phyloP scores from a whole-genome alignment of 2,113 vertebrate species.

The Lepisosteus osseus region DNA sequence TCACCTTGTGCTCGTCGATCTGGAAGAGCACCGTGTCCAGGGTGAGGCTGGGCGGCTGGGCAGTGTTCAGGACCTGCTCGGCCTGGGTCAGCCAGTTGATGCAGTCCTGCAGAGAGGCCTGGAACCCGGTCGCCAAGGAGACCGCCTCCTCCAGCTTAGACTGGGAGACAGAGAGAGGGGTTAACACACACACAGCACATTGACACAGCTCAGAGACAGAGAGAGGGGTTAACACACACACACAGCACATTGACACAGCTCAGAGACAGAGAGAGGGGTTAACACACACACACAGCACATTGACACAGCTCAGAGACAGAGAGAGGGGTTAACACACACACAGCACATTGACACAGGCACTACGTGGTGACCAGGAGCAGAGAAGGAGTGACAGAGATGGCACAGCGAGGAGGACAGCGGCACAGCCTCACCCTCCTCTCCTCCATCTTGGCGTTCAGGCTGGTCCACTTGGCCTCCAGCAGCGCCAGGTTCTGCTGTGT shows the following conservation, averaged over 20 bases:
- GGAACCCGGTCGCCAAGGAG: constrained; percentile 87
- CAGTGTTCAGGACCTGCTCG: constrained; percentile 90
- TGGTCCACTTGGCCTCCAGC: constrained; percentile 91
- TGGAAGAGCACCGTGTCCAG: constrained; percentile 88
- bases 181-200: background rate
- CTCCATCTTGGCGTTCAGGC: constrained; percentile 91
- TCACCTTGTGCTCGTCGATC: constrained; percentile 97
- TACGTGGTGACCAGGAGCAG: background rate
- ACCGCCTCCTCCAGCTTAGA: constrained; percentile 90
- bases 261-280: too few species aligned
- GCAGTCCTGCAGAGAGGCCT: constrained; percentile 94
- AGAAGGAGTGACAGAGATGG: background rate
- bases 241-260: too few species aligned
- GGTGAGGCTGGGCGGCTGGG: constrained; percentile 85
- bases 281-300: too few species aligned
- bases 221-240: too few species aligned
- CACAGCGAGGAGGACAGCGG: background rate
- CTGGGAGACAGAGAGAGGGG: constrained; percentile 49
- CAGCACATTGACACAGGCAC: too few species aligned
- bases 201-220: too few species aligned
- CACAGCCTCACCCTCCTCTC: constrained; percentile 80
- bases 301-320: too few species aligned
- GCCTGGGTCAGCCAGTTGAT: constrained; percentile 97
- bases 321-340: too few species aligned
- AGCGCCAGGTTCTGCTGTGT: constrained; percentile 88